Evolutionary conservation across 2,797 vertebrate species (phyloP).

Genomic region (Brachyrhaphis roseni): DNA sequence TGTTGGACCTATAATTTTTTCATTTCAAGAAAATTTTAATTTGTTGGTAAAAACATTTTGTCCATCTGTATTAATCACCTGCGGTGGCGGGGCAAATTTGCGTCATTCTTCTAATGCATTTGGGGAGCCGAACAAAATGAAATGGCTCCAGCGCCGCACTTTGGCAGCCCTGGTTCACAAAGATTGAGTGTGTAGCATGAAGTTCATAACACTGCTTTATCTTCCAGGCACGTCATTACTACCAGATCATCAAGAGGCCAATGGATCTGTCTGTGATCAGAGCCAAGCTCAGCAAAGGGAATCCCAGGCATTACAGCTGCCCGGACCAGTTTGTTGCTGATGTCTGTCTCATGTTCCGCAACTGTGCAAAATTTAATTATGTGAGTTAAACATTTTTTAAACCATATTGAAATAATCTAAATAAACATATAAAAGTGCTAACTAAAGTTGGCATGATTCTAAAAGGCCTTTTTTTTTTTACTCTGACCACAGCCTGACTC

Average conservation of each 20-base stretch:
- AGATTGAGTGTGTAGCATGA: neutral
- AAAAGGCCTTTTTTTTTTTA: neutral
- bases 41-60: neutral
- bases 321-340: slow-evolving; percentile 91
- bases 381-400: slow-evolving; percentile 78
- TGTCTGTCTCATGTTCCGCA: slow-evolving; percentile 95
- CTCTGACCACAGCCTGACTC: slow-evolving; percentile 89
- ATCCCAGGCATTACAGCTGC: slow-evolving; percentile 85
- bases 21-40: neutral
- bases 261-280: slow-evolving; percentile 95
- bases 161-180: neutral
- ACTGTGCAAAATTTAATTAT: slow-evolving; percentile 99
- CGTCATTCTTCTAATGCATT: neutral
- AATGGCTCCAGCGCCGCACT: neutral
- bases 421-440: neutral
- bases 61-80: neutral
- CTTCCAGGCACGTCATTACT: slow-evolving; percentile 94
- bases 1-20: neutral
- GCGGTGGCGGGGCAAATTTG: neutral
- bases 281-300: slow-evolving; percentile 88
- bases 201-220: slow-evolving; percentile 20
- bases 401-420: neutral
- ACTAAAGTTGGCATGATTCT: neutral
- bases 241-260: slow-evolving; percentile 98
- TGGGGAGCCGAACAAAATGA: neutral